Evolutionary conservation across 2,888 invertebrate species (phyloP).

Genomic region (Macrosoma leucophasiata): DNA sequence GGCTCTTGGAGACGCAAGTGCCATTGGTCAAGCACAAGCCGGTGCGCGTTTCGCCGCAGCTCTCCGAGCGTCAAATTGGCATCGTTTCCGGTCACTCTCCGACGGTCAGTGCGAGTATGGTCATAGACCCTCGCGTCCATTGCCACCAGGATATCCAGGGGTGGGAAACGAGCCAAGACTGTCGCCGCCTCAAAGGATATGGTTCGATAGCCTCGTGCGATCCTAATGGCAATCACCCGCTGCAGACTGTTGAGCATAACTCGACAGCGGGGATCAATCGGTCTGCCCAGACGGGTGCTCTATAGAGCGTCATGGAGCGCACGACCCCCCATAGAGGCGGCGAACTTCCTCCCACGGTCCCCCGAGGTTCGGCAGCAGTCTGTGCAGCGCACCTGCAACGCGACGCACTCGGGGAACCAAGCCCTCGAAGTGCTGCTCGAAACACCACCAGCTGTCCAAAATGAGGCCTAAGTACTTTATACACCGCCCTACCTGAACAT

Average conservation of each 20-base stretch:
- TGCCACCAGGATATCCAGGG: conserved; percentile 18
- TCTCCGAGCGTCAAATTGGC: no score
- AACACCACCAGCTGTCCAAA: no score
- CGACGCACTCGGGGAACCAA: not conserved
- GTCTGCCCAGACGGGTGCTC: no score
- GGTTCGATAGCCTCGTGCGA: conserved; percentile 12
- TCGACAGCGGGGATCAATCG: not conserved
- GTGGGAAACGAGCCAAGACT: conserved; percentile 15
- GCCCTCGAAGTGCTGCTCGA: no score
- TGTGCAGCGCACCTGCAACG: conserved; percentile 1
- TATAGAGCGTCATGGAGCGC: no score
- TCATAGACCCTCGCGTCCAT: conserved; percentile 12
- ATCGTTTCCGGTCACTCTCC: no score
- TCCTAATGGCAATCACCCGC: conserved; percentile 4
- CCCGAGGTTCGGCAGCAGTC: no score
- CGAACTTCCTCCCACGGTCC: no score
- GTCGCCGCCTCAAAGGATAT: conserved; percentile 16
- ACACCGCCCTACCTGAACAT: no score
- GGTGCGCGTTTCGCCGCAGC: conserved; percentile 3
- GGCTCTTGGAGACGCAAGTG: no score
- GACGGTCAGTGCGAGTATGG: not conserved
- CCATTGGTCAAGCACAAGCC: conserved; percentile 3
- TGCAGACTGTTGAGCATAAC: conserved; percentile 2
- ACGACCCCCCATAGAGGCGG: no score
- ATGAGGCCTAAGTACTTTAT: no score